phyloP scores from a whole-genome alignment of 2,113 vertebrate species.

The Paradisaea rubra region DNA sequence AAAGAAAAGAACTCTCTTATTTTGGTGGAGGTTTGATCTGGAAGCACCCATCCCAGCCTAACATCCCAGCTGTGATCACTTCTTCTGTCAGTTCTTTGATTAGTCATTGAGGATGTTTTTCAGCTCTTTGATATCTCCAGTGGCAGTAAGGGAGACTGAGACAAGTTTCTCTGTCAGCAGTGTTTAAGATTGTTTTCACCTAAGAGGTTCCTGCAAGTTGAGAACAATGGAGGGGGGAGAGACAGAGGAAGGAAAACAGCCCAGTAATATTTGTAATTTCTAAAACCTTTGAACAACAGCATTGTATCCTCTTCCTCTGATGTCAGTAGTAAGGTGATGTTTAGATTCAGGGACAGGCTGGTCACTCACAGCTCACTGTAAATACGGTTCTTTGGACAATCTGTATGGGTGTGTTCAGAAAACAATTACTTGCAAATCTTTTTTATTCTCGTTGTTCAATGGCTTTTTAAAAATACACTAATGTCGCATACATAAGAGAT shows the following conservation, averaged over 20 bases:
- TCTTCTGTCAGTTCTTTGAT: not conserved
- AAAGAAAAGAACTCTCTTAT: not conserved
- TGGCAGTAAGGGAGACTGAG: not conserved
- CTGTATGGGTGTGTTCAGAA: not conserved
- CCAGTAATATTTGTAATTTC: not conserved
- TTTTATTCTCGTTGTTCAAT: not conserved
- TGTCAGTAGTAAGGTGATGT: not conserved
- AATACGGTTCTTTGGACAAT: not conserved
- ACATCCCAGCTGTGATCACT: not conserved
- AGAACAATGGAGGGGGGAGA: not conserved
- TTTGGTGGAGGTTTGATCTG: not conserved
- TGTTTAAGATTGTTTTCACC: not conserved
- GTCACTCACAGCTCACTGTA: not conserved
- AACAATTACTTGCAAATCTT: not conserved
- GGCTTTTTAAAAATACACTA: not conserved
- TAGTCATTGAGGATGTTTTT: not conserved
- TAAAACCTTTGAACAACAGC: not conserved
- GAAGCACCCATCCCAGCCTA: not conserved
- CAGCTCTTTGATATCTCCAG: not conserved
- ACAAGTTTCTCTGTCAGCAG: not conserved
- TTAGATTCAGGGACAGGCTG: not conserved
- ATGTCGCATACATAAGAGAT: fast-evolving
- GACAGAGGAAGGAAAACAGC: not conserved
- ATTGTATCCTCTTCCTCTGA: not conserved
- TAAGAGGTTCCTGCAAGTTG: not conserved